Evolutionary conservation across 2,888 invertebrate genomes (phyloP), one percentile per base, ranked within the genome.

Genomic region (Callosobruchus maculatus): DNA sequence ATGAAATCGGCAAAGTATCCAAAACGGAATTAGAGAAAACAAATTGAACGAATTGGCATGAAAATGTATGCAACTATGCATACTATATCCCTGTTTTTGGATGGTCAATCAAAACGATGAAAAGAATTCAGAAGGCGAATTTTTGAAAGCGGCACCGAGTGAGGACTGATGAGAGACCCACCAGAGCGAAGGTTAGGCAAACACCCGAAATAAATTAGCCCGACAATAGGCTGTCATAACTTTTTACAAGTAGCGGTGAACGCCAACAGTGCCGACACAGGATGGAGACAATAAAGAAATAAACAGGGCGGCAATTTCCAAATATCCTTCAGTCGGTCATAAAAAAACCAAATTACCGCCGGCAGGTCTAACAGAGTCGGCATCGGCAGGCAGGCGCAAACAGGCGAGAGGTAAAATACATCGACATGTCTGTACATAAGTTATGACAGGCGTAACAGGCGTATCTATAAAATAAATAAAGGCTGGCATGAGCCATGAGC

Each of bases 401-500:
- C 22, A 73, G 68, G 70, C 78, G n/a, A n/a, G n/a, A 82, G 82
- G 82, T 82, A 82, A 82, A 83, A 77, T 74, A 76, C 79, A 75
- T 78, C 80, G 82, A 83, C 83, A 83, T 80, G 83, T 85, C 83
- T 84, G 84, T 85, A 83, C n/a, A n/a, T 83, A 84, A 85, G 85
- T 85, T 85, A 86, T 85, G 85, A 84, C 85, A 85, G 85, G 83
- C 82, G 82, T 82, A 82, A 82, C 83, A 80, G 82, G 76, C 80
- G 77, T 78, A 81, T 80, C 82, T 79, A 83, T 84, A 85, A 85
- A 84, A 85, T 85, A 85, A 86, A 85, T 84, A 85, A 82, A 78
- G 76, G 21, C 76, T 77, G 81, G 80, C 82, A 76, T 78, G 81
- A 82, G 78, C 80, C 78, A n/a, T n/a, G n/a, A n/a, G n/a, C n/a